Evolutionary conservation across 2,888 invertebrate species (phyloP).

Genomic region (Andricus quercusramuli): DNA sequence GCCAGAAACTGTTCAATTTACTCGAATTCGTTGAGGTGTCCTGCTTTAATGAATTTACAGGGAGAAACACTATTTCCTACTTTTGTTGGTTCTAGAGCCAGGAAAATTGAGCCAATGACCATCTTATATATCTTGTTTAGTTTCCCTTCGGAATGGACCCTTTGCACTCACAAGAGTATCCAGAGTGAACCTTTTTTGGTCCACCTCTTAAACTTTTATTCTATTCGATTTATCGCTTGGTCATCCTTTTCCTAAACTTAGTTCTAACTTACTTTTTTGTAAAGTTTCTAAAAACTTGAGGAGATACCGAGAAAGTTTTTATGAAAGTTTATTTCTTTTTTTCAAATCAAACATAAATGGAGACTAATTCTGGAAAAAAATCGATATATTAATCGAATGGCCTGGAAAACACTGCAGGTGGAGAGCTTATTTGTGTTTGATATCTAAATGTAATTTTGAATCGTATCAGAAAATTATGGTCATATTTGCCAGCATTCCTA

Average conservation of each 20-base stretch:
- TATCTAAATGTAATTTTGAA: neutral
- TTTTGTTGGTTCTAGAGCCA: conserved; percentile 6
- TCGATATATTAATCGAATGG: neutral
- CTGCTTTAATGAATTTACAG: neutral
- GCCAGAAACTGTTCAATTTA: neutral
- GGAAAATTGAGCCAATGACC: conserved; percentile 48
- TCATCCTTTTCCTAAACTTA: neutral
- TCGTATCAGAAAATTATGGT: neutral
- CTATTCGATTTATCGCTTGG: neutral
- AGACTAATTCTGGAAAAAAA: neutral
- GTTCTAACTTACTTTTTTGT: neutral
- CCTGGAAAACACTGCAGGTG: neutral
- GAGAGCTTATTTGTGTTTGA: neutral
- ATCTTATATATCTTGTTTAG: conserved; percentile 62
- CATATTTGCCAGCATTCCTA: too few species aligned
- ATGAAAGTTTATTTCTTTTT: neutral
- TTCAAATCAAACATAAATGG: neutral
- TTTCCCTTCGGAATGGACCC: neutral
- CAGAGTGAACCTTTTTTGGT: neutral
- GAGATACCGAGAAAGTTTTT: neutral
- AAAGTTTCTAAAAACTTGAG: neutral
- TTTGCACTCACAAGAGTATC: neutral
- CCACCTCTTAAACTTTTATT: conserved; percentile 15
- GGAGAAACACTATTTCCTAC: conserved; percentile 53
- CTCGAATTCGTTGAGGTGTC: neutral